Conservation (phyloP, 2,797 vertebrate species). For the Clarias laeviceps region DNA sequence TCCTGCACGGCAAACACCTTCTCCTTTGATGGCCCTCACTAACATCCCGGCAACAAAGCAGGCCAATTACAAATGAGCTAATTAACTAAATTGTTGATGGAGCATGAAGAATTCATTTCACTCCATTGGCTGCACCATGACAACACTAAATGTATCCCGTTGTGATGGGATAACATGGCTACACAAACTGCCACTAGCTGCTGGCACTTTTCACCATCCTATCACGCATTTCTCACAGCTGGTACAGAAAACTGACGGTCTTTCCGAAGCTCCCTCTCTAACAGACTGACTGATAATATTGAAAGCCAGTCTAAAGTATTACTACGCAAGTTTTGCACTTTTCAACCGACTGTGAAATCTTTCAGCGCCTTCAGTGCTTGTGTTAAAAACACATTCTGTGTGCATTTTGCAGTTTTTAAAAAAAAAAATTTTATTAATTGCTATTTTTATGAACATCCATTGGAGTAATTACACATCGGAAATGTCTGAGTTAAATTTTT, state of each 20-base stretch:
- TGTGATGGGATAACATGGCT: slow-evolving; percentile 85
- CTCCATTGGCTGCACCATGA: slow-evolving; percentile 96
- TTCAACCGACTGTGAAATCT: slow-evolving; percentile 23
- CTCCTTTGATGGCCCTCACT: slow-evolving; percentile 94
- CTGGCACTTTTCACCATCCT: slow-evolving; percentile 74
- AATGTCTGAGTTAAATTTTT: not conserved
- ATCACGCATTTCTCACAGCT: slow-evolving; percentile 66
- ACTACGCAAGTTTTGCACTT: slow-evolving; percentile 18
- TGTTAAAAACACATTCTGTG: slow-evolving; percentile 23
- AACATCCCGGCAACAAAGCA: slow-evolving; percentile 98
- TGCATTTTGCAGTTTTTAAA: slow-evolving; percentile 10
- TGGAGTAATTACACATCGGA: not conserved
- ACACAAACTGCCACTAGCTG: slow-evolving; percentile 85
- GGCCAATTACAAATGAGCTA: slow-evolving; percentile 99
- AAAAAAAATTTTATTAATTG: not conserved
- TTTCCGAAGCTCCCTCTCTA: slow-evolving; percentile 55
- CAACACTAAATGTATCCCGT: slow-evolving; percentile 89
- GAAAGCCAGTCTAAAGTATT: slow-evolving; percentile 21
- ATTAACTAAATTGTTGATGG: slow-evolving; percentile 99
- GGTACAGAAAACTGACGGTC: slow-evolving; percentile 64
- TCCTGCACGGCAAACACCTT: slow-evolving; percentile 94
- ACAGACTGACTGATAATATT: slow-evolving; percentile 47
- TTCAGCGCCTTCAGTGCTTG: not conserved
- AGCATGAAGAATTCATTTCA: slow-evolving; percentile 99
- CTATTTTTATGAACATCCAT: slow-evolving; percentile 4